Conservation (phyloP, 2,113 vertebrate genomes). For the Pelodiscus sinensis region DNA sequence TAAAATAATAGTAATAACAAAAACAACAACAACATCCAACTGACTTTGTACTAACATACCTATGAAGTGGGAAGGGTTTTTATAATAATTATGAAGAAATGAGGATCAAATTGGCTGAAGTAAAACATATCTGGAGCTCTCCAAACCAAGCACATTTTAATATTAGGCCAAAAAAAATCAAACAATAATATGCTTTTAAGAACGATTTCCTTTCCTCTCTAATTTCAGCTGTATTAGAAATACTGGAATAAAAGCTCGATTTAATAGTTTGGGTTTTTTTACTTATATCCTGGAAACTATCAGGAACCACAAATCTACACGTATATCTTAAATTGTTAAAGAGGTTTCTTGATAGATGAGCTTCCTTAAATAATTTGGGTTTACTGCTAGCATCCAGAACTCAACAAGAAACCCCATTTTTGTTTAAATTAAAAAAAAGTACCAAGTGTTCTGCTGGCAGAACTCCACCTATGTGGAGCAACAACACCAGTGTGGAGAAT, state of each 20-base stretch:
- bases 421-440: not conserved
- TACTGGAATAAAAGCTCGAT: not conserved
- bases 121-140: not conserved
- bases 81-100: conserved; percentile 13
- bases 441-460: not conserved
- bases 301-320: not conserved
- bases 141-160: not conserved
- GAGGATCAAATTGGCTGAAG: not conserved
- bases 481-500: not conserved
- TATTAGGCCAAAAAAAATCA: not conserved
- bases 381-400: not conserved
- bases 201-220: not conserved
- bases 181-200: not conserved
- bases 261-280: conserved; percentile 1
- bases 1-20: not conserved
- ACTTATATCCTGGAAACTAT: not conserved
- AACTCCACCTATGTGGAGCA: not conserved
- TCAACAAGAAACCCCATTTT: not conserved
- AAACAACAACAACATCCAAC: too few relatives aligned
- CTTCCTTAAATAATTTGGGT: not conserved
- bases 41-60: not conserved
- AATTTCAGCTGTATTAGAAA: conserved; percentile 8
- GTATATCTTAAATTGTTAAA: not conserved
- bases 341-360: not conserved
- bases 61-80: conserved; percentile 1